Base-by-base conservation (phyloP, 2,113 vertebrate genomes). In the Tupaia chinensis region DNA sequence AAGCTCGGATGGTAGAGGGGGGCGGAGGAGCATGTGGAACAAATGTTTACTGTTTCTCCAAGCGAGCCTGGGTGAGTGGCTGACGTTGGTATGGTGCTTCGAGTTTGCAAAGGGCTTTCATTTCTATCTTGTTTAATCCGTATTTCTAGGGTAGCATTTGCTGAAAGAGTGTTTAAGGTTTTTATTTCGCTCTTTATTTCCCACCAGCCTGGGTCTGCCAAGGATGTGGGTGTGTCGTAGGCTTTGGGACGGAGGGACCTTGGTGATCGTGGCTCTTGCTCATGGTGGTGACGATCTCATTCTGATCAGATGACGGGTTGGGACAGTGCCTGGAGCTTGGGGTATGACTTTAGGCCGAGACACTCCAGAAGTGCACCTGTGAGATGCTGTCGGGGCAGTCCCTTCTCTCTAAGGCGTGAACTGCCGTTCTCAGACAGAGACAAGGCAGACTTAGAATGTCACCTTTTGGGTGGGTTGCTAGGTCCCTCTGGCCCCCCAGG, bases 111-210 rank as follows among this genome's bases (percentile, higher is more conserved):
- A 60, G 84, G 63, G 54, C 74, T 78, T 63, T 86, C 74, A 0
- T 92, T 93, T 72, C 83, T 58, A 61, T 72, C 68, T 72, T 19
- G 27, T 34, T 81, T n/a, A 85, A 61, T 88, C 79, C n/a, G 2
- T 20, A 32, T 95, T 82, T 85, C 86, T 63, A 25, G 58, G 56
- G 29, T 19, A 83, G 63, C n/a, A 20, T 95, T 91, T 85, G 65
- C 60, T 83, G 79, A 73, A 44, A 76, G 20, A 68, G 29, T 22
- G 7, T 34, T 84, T 44, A 74, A 61, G 66, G 23, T 60, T 90
- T 91, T 70, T 65, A 58, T 78, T 90, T 76, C 95, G 27, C 65
- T 56, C 82, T 79, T 65, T 56, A 60, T 83, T 94, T 80, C 29
- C 16, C 91, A 68, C 16, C 54, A 32, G 53, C 34, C 53, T 91